Base-by-base conservation (phyloP, 2,797 vertebrate species). In the Takifugu ocellatus region DNA sequence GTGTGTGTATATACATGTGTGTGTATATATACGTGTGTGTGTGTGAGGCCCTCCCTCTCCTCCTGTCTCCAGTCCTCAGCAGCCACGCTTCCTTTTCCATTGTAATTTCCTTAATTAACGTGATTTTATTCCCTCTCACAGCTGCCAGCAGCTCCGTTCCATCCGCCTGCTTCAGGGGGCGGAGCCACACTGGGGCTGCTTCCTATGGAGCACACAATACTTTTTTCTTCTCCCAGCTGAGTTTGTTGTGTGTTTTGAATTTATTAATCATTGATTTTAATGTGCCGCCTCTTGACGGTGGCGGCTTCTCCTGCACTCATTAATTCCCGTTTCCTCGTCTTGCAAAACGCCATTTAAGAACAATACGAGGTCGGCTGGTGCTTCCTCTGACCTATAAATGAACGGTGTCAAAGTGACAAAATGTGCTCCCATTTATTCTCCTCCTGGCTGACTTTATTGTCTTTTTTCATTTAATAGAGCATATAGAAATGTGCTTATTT, bases 211-310 rank as follows among this genome's bases (percentile, higher is more conserved):
- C 84, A 63, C 88, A 87, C 88, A 90, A 90, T 90, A 87, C 86
- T 91, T 90, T 88, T 91, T 91, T 90, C 89, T 89, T 91, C 87
- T 93, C 92, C 92, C 92, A 87, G 90, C 90, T 91, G 91, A 92
- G 87, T 92, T 92, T 91, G 91, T 91, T 92, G 92, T 92, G 90
- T 92, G 91, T 92, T 93, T 92, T 91, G 91, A 93, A 93, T 93
- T 92, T 91, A 93, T 93, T 91, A 93, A 92, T 91, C 90, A 91
- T 91, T 90, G 91, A 92, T 93, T 93, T 93, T 92, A 91, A 92
- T 92, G 91, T 79, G 83, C 68, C 61, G 90, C 90, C 87, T 91
- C 90, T 92, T 90, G 90, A 92, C 89, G 87, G 89, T 88, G 89
- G 91, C 90, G 89, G 89, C 90, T 88, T 89, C 83, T 89, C 87